Conservation (phyloP, 2,113 vertebrate species). For the Ia io region DNA sequence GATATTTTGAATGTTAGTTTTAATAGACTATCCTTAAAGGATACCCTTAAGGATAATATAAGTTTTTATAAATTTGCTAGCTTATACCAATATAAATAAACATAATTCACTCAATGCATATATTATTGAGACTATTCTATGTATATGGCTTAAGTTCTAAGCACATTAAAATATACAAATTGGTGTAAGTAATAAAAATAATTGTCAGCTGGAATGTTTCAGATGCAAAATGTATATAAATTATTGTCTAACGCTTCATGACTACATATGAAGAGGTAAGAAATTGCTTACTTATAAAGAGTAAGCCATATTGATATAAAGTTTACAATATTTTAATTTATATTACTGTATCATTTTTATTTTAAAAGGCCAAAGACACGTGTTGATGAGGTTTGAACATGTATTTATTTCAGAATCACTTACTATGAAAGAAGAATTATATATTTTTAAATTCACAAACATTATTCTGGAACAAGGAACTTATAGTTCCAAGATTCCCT, state of each 20-base stretch:
- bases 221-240: neutral
- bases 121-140: neutral
- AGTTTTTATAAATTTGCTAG: neutral
- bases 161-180: neutral
- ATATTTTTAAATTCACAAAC: neutral
- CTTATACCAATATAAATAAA: neutral
- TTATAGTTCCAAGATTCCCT: neutral
- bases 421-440: neutral
- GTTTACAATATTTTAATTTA: neutral
- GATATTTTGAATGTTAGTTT: neutral
- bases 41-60: neutral
- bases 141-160: neutral
- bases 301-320: neutral
- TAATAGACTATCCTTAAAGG: neutral
- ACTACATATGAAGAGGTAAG: neutral
- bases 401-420: neutral
- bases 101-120: neutral
- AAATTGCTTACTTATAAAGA: neutral
- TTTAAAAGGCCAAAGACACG: neutral
- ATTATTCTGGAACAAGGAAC: neutral
- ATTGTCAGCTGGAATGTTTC: neutral
- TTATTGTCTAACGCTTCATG: neutral
- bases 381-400: neutral
- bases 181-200: neutral
- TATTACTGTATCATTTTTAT: neutral